Evolutionary conservation across 2,113 vertebrate genomes (phyloP).

Genomic region (Chaetodon trifascialis): DNA sequence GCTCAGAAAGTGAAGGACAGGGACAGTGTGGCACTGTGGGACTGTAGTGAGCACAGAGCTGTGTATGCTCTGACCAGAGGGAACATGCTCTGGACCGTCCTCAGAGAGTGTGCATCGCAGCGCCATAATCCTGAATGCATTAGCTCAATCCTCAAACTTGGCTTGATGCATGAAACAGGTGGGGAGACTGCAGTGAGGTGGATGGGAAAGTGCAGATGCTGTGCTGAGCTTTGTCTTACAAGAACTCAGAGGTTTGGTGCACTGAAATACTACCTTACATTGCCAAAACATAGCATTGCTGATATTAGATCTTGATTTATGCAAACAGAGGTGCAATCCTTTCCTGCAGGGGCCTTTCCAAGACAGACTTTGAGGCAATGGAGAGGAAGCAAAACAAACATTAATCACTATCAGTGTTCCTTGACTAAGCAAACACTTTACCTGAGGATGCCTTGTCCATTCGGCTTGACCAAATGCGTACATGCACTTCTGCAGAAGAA

Average conservation of each 20-base stretch:
- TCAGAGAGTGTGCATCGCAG: constrained; percentile 15
- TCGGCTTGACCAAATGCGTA: constrained; percentile 37
- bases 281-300: background rate
- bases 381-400: constrained; percentile 28
- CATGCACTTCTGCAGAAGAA: constrained; percentile 26
- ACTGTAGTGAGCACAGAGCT: constrained; percentile 13
- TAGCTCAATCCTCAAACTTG: constrained; percentile 24
- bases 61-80: constrained; percentile 3
- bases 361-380: constrained; percentile 6
- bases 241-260: background rate
- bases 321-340: background rate
- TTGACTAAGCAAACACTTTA: constrained; percentile 46
- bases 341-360: background rate
- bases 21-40: background rate
- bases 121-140: constrained; percentile 33
- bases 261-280: background rate
- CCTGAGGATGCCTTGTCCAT: constrained; percentile 18
- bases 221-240: background rate
- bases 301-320: constrained; percentile 27
- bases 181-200: background rate
- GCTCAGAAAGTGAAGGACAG: constrained; percentile 19
- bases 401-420: constrained; percentile 43
- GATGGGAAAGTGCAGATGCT: constrained; percentile 24
- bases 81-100: constrained; percentile 7
- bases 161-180: constrained; percentile 22